Evolutionary conservation across 2,113 vertebrate species (phyloP).

Genomic region (Alethe castanea): DNA sequence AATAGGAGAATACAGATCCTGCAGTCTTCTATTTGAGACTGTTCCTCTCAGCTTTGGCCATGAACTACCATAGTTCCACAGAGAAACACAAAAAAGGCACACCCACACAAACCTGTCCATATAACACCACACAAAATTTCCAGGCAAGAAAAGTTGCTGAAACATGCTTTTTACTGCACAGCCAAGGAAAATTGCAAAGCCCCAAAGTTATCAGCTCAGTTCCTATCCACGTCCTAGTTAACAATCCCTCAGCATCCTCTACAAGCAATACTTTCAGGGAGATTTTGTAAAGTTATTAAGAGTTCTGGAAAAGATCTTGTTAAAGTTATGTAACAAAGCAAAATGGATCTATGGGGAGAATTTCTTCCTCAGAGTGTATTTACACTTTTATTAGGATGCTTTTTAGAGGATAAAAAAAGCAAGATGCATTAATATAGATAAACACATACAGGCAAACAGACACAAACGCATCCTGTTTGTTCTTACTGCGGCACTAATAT

Average conservation of each 20-base stretch:
- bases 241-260: neutral
- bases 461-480: neutral
- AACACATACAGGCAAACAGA: neutral
- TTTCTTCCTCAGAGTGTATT: neutral
- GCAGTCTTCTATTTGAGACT: neutral
- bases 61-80: neutral
- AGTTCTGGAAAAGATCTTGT: neutral
- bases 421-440: neutral
- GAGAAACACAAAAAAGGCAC: neutral
- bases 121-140: neutral
- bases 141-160: neutral
- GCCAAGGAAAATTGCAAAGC: neutral
- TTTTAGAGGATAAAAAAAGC: neutral
- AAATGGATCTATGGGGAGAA: neutral
- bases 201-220: neutral
- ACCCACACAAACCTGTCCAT: neutral
- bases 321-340: neutral
- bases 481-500: neutral
- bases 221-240: neutral
- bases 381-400: neutral
- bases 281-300: neutral
- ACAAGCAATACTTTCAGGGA: neutral
- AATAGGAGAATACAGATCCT: neutral
- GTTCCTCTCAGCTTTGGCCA: neutral
- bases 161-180: neutral